Percentiles rank a stretch among this genome's conserved stretches.
phyloP scores from a whole-genome alignment of 2,113 vertebrate genomes.

The Gasterosteus aculeatus region DNA sequence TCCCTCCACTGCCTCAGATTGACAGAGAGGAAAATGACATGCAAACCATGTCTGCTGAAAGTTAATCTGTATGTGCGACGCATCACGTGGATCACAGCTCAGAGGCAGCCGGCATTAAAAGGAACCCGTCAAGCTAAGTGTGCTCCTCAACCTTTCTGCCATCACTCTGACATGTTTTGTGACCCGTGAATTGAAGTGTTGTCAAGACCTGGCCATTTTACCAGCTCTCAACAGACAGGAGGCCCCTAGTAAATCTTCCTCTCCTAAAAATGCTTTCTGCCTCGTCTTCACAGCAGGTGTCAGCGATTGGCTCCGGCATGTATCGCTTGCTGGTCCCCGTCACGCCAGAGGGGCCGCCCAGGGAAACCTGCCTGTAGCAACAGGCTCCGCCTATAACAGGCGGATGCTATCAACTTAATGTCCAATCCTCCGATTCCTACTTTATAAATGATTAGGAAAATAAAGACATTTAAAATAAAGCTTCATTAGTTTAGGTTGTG shows the following conservation, averaged over 20 bases:
- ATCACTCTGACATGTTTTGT: slow-evolving; percentile 79
- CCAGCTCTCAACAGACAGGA: slow-evolving; percentile 67
- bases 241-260: slow-evolving; percentile 60
- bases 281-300: slow-evolving; percentile 67
- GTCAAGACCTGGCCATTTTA: slow-evolving; percentile 81
- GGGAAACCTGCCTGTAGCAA: slow-evolving; percentile 53
- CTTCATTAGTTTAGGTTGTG: not conserved
- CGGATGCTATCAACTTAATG: slow-evolving; percentile 32
- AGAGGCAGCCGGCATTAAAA: slow-evolving; percentile 76
- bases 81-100: slow-evolving; percentile 72
- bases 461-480: not conserved
- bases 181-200: slow-evolving; percentile 82
- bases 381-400: slow-evolving; percentile 46
- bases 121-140: slow-evolving; percentile 79
- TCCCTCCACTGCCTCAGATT: slow-evolving; percentile 50
- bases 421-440: slow-evolving; percentile 16
- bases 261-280: slow-evolving; percentile 48
- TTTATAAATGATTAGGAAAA: not conserved
- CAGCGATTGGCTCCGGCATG: slow-evolving; percentile 61
- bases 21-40: slow-evolving; percentile 68
- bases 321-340: slow-evolving; percentile 54
- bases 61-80: slow-evolving; percentile 76
- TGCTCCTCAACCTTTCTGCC: slow-evolving; percentile 74
- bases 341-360: slow-evolving; percentile 65
- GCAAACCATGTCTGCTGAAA: slow-evolving; percentile 54